phyloP scores from a whole-genome alignment of 2,797 vertebrate species.

The Pteropus rufus region DNA sequence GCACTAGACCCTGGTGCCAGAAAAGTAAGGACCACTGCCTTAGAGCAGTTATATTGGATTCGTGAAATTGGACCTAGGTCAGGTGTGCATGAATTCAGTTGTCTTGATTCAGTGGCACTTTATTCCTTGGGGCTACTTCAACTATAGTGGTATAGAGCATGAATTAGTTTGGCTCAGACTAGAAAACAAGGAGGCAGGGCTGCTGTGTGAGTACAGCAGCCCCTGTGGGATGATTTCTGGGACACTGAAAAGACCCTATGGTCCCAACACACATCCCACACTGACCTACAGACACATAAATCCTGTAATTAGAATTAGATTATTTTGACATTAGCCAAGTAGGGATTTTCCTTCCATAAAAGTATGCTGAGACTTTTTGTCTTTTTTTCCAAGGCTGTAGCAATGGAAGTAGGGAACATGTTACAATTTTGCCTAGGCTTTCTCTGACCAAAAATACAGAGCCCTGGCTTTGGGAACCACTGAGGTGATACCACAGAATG shows the following conservation, averaged over 20 bases:
- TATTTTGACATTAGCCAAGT: slow-evolving; percentile 16
- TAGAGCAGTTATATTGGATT: neutral
- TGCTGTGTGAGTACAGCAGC: neutral
- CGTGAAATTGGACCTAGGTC: neutral
- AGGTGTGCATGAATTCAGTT: neutral
- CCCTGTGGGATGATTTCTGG: neutral
- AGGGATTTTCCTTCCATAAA: neutral
- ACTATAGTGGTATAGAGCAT: neutral
- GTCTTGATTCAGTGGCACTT: neutral
- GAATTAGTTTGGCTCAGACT: neutral
- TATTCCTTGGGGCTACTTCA: neutral
- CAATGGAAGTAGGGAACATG: neutral
- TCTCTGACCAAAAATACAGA: neutral
- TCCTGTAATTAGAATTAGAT: neutral
- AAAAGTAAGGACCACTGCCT: too few species aligned
- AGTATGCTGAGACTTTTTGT: neutral
- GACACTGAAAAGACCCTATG: neutral
- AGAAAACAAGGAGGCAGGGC: neutral
- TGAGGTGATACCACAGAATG: neutral
- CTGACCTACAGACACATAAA: neutral
- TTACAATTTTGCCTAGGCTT: neutral
- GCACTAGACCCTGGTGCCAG: too few species aligned
- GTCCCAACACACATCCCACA: neutral
- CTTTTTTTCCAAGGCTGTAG: neutral
- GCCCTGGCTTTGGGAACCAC: neutral